Evolutionary conservation across 2,888 invertebrate species (phyloP).

Genomic region (Drosophila meridiana): DNA sequence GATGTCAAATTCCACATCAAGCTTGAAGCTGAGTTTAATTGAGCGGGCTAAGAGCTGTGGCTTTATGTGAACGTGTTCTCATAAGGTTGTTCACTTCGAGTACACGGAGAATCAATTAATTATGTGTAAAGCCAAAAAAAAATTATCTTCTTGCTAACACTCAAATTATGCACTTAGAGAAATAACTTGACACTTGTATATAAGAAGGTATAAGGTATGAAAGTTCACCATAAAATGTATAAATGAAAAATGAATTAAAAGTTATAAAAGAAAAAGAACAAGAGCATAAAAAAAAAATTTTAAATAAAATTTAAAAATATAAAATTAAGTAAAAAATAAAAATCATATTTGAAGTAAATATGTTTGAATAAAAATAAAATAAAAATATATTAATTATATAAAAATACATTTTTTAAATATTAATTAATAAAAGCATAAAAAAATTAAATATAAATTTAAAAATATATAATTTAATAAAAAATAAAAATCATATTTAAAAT

Average conservation of each 20-base stretch:
- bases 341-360: neutral
- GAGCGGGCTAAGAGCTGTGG: neutral
- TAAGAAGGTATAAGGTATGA: neutral
- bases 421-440: neutral
- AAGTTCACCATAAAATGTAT: neutral
- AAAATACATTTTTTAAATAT: neutral
- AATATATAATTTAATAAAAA: neutral
- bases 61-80: conserved; percentile 20
- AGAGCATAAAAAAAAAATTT: neutral
- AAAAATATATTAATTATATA: neutral
- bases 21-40: neutral
- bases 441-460: neutral
- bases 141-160: neutral
- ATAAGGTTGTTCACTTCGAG: conserved; percentile 4
- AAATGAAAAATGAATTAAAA: neutral
- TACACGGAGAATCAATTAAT: conserved; percentile 2
- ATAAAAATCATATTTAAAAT: neutral
- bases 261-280: too few relatives aligned
- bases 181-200: neutral
- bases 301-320: neutral
- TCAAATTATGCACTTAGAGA: neutral
- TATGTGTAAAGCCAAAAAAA: neutral
- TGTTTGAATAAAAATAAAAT: neutral
- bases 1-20: neutral
- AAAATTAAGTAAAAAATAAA: neutral